Conservation (phyloP, 2,113 vertebrate species). For the Ciconia maguari region DNA sequence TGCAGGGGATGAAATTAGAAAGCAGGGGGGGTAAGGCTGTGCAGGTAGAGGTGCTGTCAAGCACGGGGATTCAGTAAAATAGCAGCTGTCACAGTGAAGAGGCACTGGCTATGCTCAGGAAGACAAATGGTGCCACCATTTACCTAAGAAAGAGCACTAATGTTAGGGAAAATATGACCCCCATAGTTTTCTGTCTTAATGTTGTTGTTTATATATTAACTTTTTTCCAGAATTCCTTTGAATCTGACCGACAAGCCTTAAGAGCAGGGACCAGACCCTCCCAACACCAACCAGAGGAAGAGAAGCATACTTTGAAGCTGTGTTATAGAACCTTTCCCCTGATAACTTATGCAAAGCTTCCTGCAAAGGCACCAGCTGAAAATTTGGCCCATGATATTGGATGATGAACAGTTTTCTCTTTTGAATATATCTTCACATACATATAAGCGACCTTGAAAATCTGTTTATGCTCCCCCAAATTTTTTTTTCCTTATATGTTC, state of each 20-base stretch:
- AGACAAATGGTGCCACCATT: neutral
- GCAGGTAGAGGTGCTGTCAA: neutral
- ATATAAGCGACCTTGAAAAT: neutral
- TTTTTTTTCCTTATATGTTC: neutral
- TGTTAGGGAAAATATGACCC: neutral
- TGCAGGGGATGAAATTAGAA: neutral
- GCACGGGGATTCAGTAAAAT: neutral
- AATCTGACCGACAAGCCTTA: neutral
- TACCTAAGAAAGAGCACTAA: neutral
- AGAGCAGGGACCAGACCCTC: neutral
- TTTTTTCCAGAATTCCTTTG: neutral
- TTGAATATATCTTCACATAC: neutral
- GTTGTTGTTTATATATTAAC: neutral
- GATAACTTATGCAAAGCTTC: neutral
- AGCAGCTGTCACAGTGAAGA: neutral
- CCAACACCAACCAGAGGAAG: neutral
- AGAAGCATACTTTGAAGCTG: neutral
- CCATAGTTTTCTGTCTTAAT: neutral
- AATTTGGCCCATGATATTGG: neutral
- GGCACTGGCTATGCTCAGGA: neutral
- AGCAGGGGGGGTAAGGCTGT: neutral
- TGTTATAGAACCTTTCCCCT: neutral
- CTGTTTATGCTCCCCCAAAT: neutral
- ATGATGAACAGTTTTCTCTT: neutral
- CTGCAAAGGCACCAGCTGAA: neutral